Percentiles rank a stretch among this genome's conserved stretches.
These are phyloP conservation scores for Leptopterna dolabrata DNA, from an alignment of 2,888 invertebrate genomes.

Conservation along the genomic window DNA sequence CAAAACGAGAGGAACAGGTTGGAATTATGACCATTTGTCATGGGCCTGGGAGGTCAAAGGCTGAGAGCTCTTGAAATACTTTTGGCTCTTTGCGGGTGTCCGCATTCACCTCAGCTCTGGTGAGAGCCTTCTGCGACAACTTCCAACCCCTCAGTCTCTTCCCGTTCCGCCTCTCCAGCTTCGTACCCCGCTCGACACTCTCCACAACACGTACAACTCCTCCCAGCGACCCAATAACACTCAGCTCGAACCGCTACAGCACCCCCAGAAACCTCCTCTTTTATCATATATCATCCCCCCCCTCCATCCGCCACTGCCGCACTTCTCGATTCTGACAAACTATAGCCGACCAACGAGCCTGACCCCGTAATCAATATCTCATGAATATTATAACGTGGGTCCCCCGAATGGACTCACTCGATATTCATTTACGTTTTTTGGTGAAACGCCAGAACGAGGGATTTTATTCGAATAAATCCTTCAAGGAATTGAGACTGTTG, in stretches of 20 bases:
- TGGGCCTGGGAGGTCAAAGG: slow-evolving; percentile 4
- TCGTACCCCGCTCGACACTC: neutral
- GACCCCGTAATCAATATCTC: slow-evolving; percentile 15
- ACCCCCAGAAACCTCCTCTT: neutral
- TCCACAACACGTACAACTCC: neutral
- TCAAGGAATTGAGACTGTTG: neutral
- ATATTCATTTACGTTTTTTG: neutral
- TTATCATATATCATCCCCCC: slow-evolving; percentile 15
- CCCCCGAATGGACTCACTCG: neutral
- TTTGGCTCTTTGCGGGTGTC: slow-evolving; percentile 38
- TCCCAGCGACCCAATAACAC: neutral
- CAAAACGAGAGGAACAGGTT: slow-evolving; percentile 5
- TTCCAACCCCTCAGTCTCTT: neutral
- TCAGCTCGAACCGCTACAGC: slow-evolving; percentile 1
- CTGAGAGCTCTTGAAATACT: slow-evolving; percentile 25
- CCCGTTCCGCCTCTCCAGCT: neutral
- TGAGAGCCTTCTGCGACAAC: slow-evolving; percentile 29
- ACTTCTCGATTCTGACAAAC: neutral
- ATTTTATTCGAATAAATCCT: neutral
- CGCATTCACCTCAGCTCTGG: slow-evolving; percentile 31
- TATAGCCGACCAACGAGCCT: neutral
- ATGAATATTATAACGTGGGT: slow-evolving; percentile 16
- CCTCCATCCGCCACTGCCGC: neutral
- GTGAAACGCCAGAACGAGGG: neutral
- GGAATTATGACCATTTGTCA: slow-evolving; percentile 12